Evolutionary conservation across 1,140 invertebrate species (phyloP), one percentile per base, ranked within the genome.

Genomic region (Brachionus paranguensis): DNA sequence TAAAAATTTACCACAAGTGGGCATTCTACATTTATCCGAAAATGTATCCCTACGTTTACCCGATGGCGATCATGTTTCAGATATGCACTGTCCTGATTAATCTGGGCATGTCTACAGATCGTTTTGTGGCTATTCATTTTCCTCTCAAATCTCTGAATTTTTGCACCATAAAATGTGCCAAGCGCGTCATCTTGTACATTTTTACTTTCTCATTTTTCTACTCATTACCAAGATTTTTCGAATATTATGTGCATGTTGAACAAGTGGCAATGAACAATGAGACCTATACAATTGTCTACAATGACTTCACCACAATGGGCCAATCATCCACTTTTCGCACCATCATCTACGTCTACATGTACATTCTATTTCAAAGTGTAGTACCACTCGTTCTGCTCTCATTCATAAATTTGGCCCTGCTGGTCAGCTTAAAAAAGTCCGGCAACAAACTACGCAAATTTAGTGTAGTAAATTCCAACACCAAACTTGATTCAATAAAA

Each of bases 111-210:
- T 89, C 88, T 0, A 87, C 89, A 10, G 89, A 90, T 85, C 85
- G 89, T 3, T 90, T 89, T 83, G 88, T 90, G 70, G 89, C 89
- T 88, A 90, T 90, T 29, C 89, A 89, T 81, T 88, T 89, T 76
- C 89, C 89, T 0, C 89, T 89, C 84, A 86, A 86, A 65, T 88
- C 89, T 1, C 87, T 88, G 65, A 84, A 85, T 17, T 86, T 88
- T 86, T 90, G 89, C 83, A 88, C 86, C 29, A 84, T 87, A 1
- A 85, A 86, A 8, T 60, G 86, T 11, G 88, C 89, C 53, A 53
- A 68, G 53, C 37, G 41, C 7, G 68, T 83, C n/a, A 68, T 68
- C 37, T 10, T 60, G 1, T 45, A 41, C 29, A 83, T 83, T 20
- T 83, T 68, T 33, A 50, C 55, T 24, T 24, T 53, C 33, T 68